phyloP scores from a whole-genome alignment of 1,140 invertebrate species.

The Psix sp. region DNA sequence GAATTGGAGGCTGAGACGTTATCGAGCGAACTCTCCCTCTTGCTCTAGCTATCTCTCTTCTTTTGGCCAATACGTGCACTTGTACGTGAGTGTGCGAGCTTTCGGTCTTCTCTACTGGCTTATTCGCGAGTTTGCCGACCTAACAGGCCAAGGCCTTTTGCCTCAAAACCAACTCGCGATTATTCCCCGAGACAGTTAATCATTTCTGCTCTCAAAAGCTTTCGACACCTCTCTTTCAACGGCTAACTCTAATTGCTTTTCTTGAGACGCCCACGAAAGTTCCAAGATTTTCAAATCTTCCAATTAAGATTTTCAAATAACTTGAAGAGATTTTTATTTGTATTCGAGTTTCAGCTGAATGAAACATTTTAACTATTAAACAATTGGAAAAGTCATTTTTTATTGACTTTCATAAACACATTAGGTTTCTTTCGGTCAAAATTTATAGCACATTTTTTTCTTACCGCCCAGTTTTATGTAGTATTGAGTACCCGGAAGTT shows the following conservation, averaged over 20 bases:
- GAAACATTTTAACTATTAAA: too few species aligned
- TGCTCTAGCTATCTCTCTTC: conserved; percentile 14
- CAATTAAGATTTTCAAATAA: too few species aligned
- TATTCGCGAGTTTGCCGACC: conserved; percentile 2
- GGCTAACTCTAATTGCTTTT: conserved; percentile 41
- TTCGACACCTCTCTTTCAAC: conserved; percentile 30
- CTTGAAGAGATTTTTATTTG: too few species aligned
- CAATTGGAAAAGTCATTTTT: too few species aligned
- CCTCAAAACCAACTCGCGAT: conserved; percentile 23
- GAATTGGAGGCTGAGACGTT: conserved; percentile 46
- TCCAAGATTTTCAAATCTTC: too few species aligned
- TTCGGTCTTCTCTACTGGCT: conserved; percentile 13
- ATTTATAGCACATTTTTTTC: too few species aligned
- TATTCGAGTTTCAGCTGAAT: too few species aligned
- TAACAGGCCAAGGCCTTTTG: conserved; percentile 24
- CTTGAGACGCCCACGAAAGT: background rate
- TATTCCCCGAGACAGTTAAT: conserved; percentile 48
- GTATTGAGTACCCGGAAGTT: too few species aligned
- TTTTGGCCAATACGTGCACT: conserved; percentile 1
- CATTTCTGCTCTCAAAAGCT: conserved; percentile 37
- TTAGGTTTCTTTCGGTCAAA: too few species aligned
- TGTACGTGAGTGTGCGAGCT: conserved; percentile 8
- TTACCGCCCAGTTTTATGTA: too few species aligned
- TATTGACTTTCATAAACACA: too few species aligned
- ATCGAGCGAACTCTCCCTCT: conserved; percentile 43